Base-by-base conservation (phyloP, 2,888 invertebrate genomes). In the Watsonalla binaria region DNA sequence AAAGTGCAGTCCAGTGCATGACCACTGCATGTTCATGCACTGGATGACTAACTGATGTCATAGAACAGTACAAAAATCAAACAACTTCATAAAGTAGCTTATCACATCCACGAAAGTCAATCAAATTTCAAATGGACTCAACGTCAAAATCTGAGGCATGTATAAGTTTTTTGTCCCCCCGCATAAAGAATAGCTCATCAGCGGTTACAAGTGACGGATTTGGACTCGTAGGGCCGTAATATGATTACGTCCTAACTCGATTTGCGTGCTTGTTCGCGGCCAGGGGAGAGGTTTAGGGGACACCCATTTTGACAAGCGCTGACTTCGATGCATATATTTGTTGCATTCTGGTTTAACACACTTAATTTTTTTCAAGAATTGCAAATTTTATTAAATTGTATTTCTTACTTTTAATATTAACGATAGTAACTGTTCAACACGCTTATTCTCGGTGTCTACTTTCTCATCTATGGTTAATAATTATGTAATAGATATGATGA, bases 101-200 rank as follows among this genome's bases (percentile, higher is more conserved):
- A 11, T 8, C 9, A 11, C 42, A 42, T 42, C 42, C 5, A 42
- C 11, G 11, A 42, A 42, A 42, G 9, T 11, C 11, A 11, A 1
- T 5, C 42, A 8, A 49, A 39, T 37, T 49, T 13, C 15, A 48
- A 48, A 37, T 48, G 13, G 37, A 15, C 14, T 37, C 37, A 14
- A 37, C 35, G 11, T 13, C 15, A 9, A 37, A 48, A 49, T 37
- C 39, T 13, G 37, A 49, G 42, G 42, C 49, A 49, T 37, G 37
- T 49, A 49, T 53, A 59, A 56, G 59, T 64, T 68, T 68, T 63
- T 64, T 61, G 58, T 51, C 46, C 61, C 65, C 61, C 60, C 54
- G 54, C 59, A 59, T 72, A 79, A 80, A 86, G 84, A 87, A 86
- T 86, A 77, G 82, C 78, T 86, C 82, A 82, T 87, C 84, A 86